Conservation (phyloP, 1,140 invertebrate species). For the Phthorimaea operculella region DNA sequence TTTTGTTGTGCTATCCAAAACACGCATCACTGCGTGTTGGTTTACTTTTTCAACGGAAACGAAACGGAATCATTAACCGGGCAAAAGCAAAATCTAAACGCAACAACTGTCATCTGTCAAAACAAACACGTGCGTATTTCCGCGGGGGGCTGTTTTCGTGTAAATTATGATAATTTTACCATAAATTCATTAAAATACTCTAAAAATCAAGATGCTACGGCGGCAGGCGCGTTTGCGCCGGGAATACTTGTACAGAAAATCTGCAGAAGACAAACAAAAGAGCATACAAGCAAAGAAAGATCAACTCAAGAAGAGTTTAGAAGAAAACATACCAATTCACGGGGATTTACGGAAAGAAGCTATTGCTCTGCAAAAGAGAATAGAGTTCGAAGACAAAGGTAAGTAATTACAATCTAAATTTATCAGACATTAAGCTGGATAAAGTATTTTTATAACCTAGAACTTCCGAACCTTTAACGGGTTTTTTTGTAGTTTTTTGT, state of each 20-base stretch:
- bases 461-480: neutral
- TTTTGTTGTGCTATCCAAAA: no score
- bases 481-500: no score
- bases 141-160: neutral
- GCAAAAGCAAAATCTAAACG: no score
- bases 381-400: constrained; percentile 89
- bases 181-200: neutral
- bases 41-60: no score
- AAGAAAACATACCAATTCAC: constrained; percentile 87
- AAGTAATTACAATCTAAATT: constrained; percentile 19
- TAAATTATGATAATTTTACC: neutral
- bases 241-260: constrained; percentile 95
- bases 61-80: no score
- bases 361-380: constrained; percentile 80
- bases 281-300: constrained; percentile 92
- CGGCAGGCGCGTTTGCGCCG: constrained; percentile 90
- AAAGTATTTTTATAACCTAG: neutral
- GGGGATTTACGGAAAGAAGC: constrained; percentile 86
- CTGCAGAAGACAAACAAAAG: constrained; percentile 86
- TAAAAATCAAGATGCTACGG: constrained; percentile 75
- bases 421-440: neutral
- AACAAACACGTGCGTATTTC: neutral
- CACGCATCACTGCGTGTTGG: no score
- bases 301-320: constrained; percentile 81
- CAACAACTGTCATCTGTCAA: constrained; percentile 8